A percentile compares a stretch with the other conserved stretches of the same genome.
phyloP scores from a whole-genome alignment of 2,888 invertebrate genomes.

The Epinotia nisella region DNA sequence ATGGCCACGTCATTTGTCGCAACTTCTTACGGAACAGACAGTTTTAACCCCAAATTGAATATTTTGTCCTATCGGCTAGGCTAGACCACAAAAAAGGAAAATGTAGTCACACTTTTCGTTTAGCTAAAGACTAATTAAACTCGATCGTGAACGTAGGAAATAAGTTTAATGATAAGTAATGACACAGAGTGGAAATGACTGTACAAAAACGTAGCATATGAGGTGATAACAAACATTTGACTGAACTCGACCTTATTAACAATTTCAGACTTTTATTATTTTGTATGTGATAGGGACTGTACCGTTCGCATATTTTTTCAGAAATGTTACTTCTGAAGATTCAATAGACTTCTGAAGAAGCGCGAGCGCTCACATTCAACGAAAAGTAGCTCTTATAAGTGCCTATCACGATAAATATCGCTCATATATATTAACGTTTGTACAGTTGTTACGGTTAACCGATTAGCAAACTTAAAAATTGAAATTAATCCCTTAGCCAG shows the following conservation, averaged over 20 bases:
- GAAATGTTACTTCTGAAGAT: neutral
- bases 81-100: neutral
- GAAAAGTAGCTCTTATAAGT: constrained; percentile 13
- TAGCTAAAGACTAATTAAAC: neutral
- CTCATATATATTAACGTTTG: constrained; percentile 8
- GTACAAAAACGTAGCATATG: no score
- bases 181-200: no score
- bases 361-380: neutral
- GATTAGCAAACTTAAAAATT: neutral
- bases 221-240: neutral
- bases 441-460: constrained; percentile 6
- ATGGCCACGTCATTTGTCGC: constrained; percentile 15
- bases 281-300: neutral
- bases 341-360: neutral
- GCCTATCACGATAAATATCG: constrained; percentile 17
- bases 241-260: neutral
- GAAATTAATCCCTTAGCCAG: no score
- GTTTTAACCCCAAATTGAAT: neutral
- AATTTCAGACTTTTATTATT: neutral
- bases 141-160: neutral
- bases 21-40: neutral
- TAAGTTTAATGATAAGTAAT: no score
- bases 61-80: constrained; percentile 1
- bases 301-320: neutral
- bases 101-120: neutral